Percentiles rank a stretch among this genome's conserved stretches.
Evolutionary conservation across 92 coral and sea anemone genomes (phyloP).

Genomic region (Palythoa heliodiscus): DNA sequence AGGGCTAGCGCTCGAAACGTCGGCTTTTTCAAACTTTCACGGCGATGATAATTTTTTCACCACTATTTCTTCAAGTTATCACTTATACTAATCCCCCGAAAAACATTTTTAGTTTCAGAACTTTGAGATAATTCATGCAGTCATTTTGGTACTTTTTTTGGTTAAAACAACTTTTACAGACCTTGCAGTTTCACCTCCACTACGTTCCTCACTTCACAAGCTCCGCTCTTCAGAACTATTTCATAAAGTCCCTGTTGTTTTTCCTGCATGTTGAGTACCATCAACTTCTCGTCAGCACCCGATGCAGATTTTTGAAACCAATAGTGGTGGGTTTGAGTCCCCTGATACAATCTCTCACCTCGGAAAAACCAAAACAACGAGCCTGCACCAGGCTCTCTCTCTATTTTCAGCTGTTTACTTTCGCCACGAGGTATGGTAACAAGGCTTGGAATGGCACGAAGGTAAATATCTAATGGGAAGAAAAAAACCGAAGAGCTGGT

Average conservation of each 20-base stretch:
- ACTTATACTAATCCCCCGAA: no score
- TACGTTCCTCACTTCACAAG: slow-evolving; percentile 22
- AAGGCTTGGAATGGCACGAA: slow-evolving; percentile 4
- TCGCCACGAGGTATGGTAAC: not conserved
- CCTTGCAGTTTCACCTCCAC: slow-evolving; percentile 22
- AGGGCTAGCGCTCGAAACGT: no score
- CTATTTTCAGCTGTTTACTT: not conserved
- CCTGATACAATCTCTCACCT: slow-evolving; percentile 5
- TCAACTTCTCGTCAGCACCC: not conserved
- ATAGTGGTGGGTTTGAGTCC: slow-evolving; percentile 7
- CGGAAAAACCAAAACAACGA: slow-evolving; percentile 29
- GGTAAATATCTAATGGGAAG: slow-evolving; percentile 14
- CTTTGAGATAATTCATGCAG: no score
- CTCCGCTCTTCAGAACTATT: slow-evolving; percentile 18
- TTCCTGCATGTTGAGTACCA: slow-evolving; percentile 7
- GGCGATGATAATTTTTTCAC: no score
- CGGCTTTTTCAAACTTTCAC: no score
- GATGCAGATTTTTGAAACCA: slow-evolving; percentile 3
- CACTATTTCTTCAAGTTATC: no score
- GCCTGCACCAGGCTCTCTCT: not conserved
- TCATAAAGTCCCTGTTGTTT: slow-evolving; percentile 31
- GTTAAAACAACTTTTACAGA: not conserved
- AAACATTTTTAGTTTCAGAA: no score
- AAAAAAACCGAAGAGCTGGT: not conserved
- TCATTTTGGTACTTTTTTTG: no score